Base-by-base conservation (phyloP, 2,113 vertebrate genomes). In the Bostrychus sinensis region DNA sequence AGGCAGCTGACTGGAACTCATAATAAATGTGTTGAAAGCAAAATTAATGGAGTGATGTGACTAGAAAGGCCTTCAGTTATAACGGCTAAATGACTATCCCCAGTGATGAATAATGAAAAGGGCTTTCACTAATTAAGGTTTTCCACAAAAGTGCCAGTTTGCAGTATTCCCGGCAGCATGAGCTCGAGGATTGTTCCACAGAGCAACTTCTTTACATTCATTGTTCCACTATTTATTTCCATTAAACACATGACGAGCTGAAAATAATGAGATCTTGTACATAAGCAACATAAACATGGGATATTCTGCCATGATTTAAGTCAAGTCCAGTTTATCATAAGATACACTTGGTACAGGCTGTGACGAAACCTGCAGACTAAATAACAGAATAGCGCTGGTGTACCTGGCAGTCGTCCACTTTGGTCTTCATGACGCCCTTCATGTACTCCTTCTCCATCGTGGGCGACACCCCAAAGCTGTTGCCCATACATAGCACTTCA, bases 331-430 rank as follows among this genome's bases (percentile, higher is more conserved):
- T 50, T 50, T 36, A 60, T 19, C 3, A 2, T n/a, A 11, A 42
- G 36, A 55, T n/a, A 50, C 16, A 26, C 28, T 46, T 6, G 22
- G 22, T 23, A 46, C 43, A 46, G 19, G 19, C 32, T 11, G 14
- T 38, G 25, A 7, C 7, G 1, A 11, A 60, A 28, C 53, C 20
- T 26, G 38, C 23, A 62, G 67, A 37, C 45, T 4, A 12, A 65
- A 25, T 4, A 30, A 30, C 28, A 4, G 7, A 1, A 0, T 5
- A 43, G 25, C 10, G 37, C 3, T 0, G n/a, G 5, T 38, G 36
- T 91, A 99, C 97, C 96, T 99, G 96, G 89, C 97, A 99, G 88
- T 99, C 97, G 79, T 99, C 97, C 91, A 97, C 96, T 87, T 99
- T 99, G 57, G 97, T 98, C 91, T 95, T 95, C 97, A 99, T 99